Conservation (phyloP, 2,888 invertebrate species). For the Lomographa bimaculata region DNA sequence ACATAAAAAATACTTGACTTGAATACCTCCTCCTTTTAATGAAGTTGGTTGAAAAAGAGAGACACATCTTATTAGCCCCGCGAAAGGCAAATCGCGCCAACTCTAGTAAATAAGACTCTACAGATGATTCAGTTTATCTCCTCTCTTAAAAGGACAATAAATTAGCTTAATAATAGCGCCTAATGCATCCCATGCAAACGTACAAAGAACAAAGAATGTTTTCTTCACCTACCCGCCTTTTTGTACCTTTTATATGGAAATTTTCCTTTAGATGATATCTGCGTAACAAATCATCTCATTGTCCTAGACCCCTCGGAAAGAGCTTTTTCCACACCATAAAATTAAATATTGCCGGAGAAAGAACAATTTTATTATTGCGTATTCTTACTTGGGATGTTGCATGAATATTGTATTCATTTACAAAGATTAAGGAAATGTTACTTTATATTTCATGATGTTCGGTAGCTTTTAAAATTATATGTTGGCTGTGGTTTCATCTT, state of each 20-base stretch:
- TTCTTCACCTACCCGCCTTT: conserved; percentile 18
- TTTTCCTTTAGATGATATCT: conserved; percentile 37
- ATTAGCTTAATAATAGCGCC: conserved; percentile 55
- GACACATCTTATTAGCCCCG: too few relatives aligned
- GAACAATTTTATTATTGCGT: conserved; percentile 57
- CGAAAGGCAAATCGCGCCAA: too few relatives aligned
- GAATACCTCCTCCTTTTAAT: too few relatives aligned
- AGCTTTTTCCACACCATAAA: conserved; percentile 74
- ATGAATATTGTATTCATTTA: conserved; percentile 25
- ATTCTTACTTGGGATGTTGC: conserved; percentile 32
- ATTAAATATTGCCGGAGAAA: conserved; percentile 64
- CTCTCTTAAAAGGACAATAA: conserved; percentile 40
- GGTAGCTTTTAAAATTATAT: too few relatives aligned
- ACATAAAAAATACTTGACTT: too few relatives aligned
- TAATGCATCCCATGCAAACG: conserved; percentile 16
- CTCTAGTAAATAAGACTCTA: conserved; percentile 17
- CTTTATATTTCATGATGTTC: conserved; percentile 23
- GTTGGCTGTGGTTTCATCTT: too few relatives aligned
- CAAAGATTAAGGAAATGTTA: conserved; percentile 20
- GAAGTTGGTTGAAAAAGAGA: too few relatives aligned
- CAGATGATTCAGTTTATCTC: conserved; percentile 2
- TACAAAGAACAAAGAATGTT: conserved; percentile 10
- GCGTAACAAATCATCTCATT: conserved; percentile 73
- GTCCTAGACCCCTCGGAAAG: conserved; percentile 56
- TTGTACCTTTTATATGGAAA: conserved; percentile 34